Conservation (phyloP, 2,113 vertebrate genomes). For the Papio anubis region DNA sequence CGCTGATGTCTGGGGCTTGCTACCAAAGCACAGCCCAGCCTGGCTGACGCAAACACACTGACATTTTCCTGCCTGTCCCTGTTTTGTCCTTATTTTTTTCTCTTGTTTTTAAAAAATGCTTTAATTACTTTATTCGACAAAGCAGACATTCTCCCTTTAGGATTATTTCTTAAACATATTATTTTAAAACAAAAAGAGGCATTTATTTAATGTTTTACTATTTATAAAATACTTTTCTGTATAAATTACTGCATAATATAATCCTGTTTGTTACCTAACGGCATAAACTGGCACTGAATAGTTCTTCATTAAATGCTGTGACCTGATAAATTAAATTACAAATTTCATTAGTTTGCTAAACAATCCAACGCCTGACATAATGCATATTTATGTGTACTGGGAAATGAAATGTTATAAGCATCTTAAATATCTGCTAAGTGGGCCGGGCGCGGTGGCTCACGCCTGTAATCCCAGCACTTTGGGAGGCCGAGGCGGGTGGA, state of each 20-base stretch:
- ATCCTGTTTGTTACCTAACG: not conserved
- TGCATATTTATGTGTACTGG: not conserved
- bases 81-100: not conserved
- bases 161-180: not conserved
- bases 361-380: not conserved
- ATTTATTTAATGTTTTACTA: not conserved
- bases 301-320: not conserved
- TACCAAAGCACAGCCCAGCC: accelerated
- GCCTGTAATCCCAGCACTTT: too few relatives aligned
- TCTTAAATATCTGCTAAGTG: not conserved
- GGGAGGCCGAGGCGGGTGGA: too few relatives aligned
- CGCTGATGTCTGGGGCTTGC: accelerated
- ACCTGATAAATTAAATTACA: not conserved
- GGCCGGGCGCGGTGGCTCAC: too few relatives aligned
- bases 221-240: not conserved
- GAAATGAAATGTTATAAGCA: not conserved
- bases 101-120: not conserved
- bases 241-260: not conserved
- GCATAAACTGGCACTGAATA: not conserved
- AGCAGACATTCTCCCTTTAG: not conserved
- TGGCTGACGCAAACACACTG: accelerated
- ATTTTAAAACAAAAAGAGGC: not conserved
- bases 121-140: conserved; percentile 1
- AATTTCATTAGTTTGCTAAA: not conserved
- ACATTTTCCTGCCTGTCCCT: not conserved